A percentile compares a stretch with the other conserved stretches of the same genome.
phyloP scores from a whole-genome alignment of 2,797 vertebrate species.

The Aselliscus stoliczkanus region DNA sequence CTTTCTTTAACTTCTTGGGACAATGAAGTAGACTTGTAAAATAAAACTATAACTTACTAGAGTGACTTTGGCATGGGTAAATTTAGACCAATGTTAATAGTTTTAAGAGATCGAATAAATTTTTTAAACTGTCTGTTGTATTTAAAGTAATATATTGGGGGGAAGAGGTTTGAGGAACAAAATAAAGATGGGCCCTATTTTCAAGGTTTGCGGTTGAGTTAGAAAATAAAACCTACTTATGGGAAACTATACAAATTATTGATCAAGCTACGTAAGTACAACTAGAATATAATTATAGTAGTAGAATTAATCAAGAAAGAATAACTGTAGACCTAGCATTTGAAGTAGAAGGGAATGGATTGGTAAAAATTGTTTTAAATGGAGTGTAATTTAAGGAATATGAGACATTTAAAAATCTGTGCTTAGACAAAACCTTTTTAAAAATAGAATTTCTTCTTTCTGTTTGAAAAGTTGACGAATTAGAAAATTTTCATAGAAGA shows the following conservation, averaged over 20 bases:
- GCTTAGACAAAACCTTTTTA: not conserved
- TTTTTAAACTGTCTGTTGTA: not conserved
- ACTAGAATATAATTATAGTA: not conserved
- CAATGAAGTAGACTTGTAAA: not conserved
- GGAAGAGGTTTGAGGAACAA: not conserved
- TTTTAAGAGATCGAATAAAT: not conserved
- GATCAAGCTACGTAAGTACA: not conserved
- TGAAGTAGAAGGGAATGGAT: not conserved
- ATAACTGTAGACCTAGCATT: not conserved
- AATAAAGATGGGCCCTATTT: not conserved
- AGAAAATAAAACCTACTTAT: not conserved
- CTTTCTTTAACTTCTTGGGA: not conserved
- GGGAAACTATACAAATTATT: not conserved
- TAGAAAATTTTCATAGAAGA: not conserved
- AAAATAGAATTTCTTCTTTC: not conserved
- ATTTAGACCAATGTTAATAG: not conserved
- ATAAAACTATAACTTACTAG: not conserved
- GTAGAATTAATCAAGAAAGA: not conserved
- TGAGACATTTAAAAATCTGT: not conserved
- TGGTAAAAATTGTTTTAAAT: not conserved
- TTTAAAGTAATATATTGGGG: not conserved
- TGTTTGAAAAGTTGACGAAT: not conserved
- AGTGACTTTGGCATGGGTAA: not conserved
- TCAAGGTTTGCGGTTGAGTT: not conserved
- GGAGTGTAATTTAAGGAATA: constrained; percentile 1